Percentiles rank a stretch among this genome's conserved stretches.
Conservation (phyloP, 2,113 vertebrate species). For the Brachirus orientalis region DNA sequence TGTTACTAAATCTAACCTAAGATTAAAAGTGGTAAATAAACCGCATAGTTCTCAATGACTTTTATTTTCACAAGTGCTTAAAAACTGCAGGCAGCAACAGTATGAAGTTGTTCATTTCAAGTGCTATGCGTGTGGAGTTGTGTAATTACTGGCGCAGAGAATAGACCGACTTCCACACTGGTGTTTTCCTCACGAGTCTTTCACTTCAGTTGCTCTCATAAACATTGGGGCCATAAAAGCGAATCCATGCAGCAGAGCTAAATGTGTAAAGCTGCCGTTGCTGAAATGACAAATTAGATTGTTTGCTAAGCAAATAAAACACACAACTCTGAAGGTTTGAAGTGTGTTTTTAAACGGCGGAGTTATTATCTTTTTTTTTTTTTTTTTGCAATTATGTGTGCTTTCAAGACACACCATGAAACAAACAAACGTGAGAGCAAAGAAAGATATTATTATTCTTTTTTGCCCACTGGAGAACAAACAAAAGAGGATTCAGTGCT, state of each 20-base stretch:
- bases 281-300: slow-evolving; percentile 50
- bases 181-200: slow-evolving; percentile 39
- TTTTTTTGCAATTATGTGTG: not conserved
- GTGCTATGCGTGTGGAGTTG: not conserved
- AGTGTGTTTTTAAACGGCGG: slow-evolving; percentile 14
- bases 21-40: too few relatives aligned
- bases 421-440: slow-evolving; percentile 12
- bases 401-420: slow-evolving; percentile 31
- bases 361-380: too few relatives aligned
- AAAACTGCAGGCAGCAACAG: slow-evolving; percentile 5
- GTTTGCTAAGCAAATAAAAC: slow-evolving; percentile 43
- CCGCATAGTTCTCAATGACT: too few relatives aligned
- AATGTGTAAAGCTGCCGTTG: slow-evolving; percentile 47
- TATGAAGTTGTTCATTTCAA: too few relatives aligned
- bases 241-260: slow-evolving; percentile 22
- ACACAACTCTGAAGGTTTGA: slow-evolving; percentile 23
- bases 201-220: slow-evolving; percentile 58
- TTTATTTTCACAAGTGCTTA: not conserved
- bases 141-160: slow-evolving; percentile 31
- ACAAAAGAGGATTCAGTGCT: not conserved
- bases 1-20: too few relatives aligned
- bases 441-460: slow-evolving; percentile 13
- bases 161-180: slow-evolving; percentile 3
- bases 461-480: slow-evolving; percentile 3
- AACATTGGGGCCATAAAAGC: slow-evolving; percentile 45